Evolutionary conservation across 2,797 vertebrate species (phyloP).

Genomic region (Tiaroga cobitis): DNA sequence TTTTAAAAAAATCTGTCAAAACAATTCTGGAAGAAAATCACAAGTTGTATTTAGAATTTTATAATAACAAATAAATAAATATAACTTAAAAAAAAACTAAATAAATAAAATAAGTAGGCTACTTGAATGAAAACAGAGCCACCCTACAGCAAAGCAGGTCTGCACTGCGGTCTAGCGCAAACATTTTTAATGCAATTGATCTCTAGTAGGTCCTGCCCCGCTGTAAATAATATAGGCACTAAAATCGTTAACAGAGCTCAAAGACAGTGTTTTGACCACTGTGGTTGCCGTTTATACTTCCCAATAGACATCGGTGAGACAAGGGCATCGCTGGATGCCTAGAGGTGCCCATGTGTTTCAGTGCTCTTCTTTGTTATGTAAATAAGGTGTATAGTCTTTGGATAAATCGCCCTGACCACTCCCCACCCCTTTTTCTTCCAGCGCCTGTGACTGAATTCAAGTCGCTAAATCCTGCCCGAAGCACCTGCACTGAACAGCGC

Average conservation of each 20-base stretch:
- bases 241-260: constrained; percentile 20
- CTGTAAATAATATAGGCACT: constrained; percentile 30
- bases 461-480: constrained; percentile 45
- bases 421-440: constrained; percentile 47
- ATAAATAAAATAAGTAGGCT: background rate
- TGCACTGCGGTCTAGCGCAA: background rate
- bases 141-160: background rate
- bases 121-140: background rate
- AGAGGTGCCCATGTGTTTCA: constrained; percentile 48
- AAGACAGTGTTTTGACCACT: constrained; percentile 29
- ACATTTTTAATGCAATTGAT: constrained; percentile 18
- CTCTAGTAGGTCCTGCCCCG: background rate
- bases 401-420: constrained; percentile 49
- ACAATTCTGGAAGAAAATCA: background rate
- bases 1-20: background rate
- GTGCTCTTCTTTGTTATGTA: constrained; percentile 72
- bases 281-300: constrained; percentile 29
- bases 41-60: background rate
- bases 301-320: constrained; percentile 29
- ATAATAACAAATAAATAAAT: background rate
- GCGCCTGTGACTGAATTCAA: constrained; percentile 58
- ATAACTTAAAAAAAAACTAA: background rate
- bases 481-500: constrained; percentile 53
- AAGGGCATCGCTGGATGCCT: constrained; percentile 28
- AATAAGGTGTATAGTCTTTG: constrained; percentile 64